phyloP scores from a whole-genome alignment of 1,140 invertebrate genomes.

The Pararge aegeria region DNA sequence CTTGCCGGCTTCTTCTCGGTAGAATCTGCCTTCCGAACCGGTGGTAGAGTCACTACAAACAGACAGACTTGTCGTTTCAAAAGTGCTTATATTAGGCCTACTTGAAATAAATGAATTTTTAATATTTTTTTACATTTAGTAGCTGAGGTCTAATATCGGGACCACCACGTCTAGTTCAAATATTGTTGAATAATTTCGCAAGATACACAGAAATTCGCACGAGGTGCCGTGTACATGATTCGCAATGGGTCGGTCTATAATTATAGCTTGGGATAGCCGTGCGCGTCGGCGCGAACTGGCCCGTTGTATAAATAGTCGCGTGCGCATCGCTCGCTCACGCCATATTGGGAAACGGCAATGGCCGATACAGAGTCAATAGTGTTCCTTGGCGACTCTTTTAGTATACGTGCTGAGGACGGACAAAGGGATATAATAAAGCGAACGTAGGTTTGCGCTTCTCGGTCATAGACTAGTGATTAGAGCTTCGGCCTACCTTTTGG shows the following conservation, averaged over 20 bases:
- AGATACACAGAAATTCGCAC: not conserved
- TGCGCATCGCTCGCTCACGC: constrained; percentile 49
- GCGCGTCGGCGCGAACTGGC: constrained; percentile 29
- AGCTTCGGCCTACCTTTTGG: too few species aligned
- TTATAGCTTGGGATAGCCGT: constrained; percentile 46
- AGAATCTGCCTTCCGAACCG: too few species aligned
- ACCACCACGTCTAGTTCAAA: too few species aligned
- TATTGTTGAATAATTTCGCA: not conserved
- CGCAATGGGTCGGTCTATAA: constrained; percentile 62
- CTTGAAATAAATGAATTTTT: too few species aligned
- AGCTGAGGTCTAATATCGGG: too few species aligned
- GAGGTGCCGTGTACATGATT: constrained; percentile 32
- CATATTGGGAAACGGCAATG: constrained; percentile 65
- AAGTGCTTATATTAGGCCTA: too few species aligned
- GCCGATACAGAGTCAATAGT: constrained; percentile 34
- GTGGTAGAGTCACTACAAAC: too few species aligned
- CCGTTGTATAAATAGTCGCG: constrained; percentile 62
- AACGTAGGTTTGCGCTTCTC: too few species aligned
- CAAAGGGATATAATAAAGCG: not conserved
- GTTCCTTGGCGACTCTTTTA: not conserved
- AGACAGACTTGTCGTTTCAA: too few species aligned
- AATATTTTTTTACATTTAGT: too few species aligned
- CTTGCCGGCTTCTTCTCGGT: too few species aligned
- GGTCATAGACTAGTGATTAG: too few species aligned
- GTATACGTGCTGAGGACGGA: not conserved